Evolutionary conservation across 2,888 invertebrate genomes (phyloP).

Genomic region (Arctia plantaginis): DNA sequence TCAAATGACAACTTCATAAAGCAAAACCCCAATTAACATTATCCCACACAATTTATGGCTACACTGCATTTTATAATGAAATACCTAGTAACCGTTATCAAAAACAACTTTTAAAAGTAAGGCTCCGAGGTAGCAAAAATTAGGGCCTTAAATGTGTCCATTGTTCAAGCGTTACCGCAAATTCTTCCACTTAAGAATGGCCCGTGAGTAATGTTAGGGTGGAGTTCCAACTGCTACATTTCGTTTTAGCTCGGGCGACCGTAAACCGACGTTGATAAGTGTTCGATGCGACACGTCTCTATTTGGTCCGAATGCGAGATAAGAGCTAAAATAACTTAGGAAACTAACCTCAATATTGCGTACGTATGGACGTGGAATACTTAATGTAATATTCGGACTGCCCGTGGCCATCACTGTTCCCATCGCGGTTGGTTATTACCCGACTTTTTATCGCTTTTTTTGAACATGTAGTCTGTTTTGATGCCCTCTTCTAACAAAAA

Average conservation of each 20-base stretch:
- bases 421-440: not conserved
- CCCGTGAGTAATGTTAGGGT: constrained; percentile 71
- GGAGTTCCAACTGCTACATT: constrained; percentile 68
- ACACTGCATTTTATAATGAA: not conserved
- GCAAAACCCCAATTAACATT: not conserved
- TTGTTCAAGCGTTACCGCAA: constrained; percentile 69
- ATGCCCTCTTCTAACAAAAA: not conserved
- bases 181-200: constrained; percentile 74
- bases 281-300: constrained; percentile 72
- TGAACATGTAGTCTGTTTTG: not conserved
- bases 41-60: not conserved
- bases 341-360: constrained; percentile 57
- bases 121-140: constrained; percentile 48
- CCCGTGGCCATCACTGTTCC: constrained; percentile 1
- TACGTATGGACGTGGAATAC: constrained; percentile 41
- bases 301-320: constrained; percentile 68
- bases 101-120: constrained; percentile 14
- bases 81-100: not conserved
- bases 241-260: constrained; percentile 71
- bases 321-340: constrained; percentile 65
- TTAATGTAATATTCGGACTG: constrained; percentile 40
- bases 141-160: constrained; percentile 59
- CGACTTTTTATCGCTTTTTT: not conserved
- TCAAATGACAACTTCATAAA: not conserved
- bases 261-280: constrained; percentile 77